These are phyloP conservation scores for Amphiprion ocellaris DNA, from an alignment of 2,113 vertebrate genomes.

Conservation along the genomic window DNA sequence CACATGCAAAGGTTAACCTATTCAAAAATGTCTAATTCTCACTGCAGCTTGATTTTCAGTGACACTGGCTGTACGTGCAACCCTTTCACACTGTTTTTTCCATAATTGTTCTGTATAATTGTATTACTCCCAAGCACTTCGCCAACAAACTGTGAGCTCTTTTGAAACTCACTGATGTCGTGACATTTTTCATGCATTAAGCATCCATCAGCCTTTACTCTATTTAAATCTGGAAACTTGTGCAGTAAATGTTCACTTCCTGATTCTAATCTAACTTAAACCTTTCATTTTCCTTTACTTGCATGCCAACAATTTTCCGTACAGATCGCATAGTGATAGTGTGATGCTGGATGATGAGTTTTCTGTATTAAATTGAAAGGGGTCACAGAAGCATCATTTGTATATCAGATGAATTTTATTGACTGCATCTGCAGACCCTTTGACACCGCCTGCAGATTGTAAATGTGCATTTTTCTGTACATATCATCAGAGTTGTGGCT, in stretches of 20 bases:
- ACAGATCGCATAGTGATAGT: not conserved
- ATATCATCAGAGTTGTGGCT: slow-evolving; percentile 29
- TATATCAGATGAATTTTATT: slow-evolving; percentile 5
- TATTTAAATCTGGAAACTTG: not conserved
- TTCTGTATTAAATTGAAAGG: slow-evolving; percentile 10
- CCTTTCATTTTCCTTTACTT: not conserved
- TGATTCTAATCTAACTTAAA: not conserved
- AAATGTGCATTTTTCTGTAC: slow-evolving; percentile 24
- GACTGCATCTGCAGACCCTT: not conserved
- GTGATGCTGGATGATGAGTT: not conserved
- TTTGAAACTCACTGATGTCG: not conserved
- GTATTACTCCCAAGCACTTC: not conserved
- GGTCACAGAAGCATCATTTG: slow-evolving; percentile 19
- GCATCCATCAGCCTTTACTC: not conserved
- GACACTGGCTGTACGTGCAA: slow-evolving; percentile 12
- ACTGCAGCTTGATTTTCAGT: slow-evolving; percentile 26
- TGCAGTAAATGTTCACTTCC: not conserved
- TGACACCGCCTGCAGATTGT: not conserved
- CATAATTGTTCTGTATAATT: not conserved
- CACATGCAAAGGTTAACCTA: slow-evolving; percentile 65
- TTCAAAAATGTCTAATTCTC: slow-evolving; percentile 47
- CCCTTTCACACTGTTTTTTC: slow-evolving; percentile 10
- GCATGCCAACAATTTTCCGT: not conserved
- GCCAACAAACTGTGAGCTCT: too few species aligned
- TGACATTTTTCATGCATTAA: not conserved